Evolutionary conservation across 1,140 invertebrate genomes (phyloP).

Genomic region (Bombus superbus): DNA sequence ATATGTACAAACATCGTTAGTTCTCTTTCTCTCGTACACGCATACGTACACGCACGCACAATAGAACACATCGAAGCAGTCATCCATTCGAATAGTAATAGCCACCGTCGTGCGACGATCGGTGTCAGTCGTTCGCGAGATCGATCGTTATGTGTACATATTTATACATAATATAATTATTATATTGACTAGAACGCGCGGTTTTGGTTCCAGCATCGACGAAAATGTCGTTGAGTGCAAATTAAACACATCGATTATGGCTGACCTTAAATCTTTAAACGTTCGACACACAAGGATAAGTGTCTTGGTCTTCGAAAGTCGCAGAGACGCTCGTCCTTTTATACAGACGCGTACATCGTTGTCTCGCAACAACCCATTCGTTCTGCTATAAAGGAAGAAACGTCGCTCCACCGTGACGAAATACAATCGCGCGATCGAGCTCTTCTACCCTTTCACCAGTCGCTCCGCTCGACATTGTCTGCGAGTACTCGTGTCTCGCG

Average conservation of each 20-base stretch:
- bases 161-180: constrained; percentile 56
- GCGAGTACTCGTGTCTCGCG: neutral
- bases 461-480: neutral
- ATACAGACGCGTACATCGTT: neutral
- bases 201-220: constrained; percentile 65
- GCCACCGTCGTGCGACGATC: constrained; percentile 5
- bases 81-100: constrained; percentile 15
- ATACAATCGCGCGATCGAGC: neutral
- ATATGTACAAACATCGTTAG: constrained; percentile 62
- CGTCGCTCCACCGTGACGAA: neutral
- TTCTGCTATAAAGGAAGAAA: neutral
- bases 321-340: neutral
- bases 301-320: constrained; percentile 54
- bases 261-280: constrained; percentile 45
- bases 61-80: constrained; percentile 7
- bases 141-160: constrained; percentile 58
- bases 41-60: neutral
- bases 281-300: constrained; percentile 34
- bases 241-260: constrained; percentile 63
- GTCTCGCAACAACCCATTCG: neutral
- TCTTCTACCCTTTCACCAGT: neutral
- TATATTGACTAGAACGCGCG: constrained; percentile 64
- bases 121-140: constrained; percentile 48
- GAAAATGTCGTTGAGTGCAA: constrained; percentile 61
- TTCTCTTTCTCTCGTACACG: constrained; percentile 7